These are phyloP conservation scores for Agonopterix subpropinquella DNA, from an alignment of 2,888 invertebrate genomes.

Conservation along the genomic window DNA sequence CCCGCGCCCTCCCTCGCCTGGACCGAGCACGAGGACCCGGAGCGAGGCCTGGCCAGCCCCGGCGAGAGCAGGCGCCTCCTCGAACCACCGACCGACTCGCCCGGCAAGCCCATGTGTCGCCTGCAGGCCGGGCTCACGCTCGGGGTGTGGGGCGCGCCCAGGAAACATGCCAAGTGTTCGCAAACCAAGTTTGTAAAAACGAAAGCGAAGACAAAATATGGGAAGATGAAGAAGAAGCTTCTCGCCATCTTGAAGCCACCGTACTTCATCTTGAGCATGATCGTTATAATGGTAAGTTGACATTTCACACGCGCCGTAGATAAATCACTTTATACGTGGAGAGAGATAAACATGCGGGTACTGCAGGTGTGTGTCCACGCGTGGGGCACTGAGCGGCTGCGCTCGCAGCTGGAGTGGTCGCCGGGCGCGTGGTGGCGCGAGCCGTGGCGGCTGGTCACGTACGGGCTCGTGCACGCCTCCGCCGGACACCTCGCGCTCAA, in stretches of 20 bases:
- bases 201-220: slow-evolving; percentile 37
- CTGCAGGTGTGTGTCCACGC: slow-evolving; percentile 41
- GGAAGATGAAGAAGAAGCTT: slow-evolving; percentile 48
- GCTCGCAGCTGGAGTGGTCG: slow-evolving; percentile 45
- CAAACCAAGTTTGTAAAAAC: slow-evolving; percentile 17
- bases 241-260: slow-evolving; percentile 48
- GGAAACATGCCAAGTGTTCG: slow-evolving; percentile 41
- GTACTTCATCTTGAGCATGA: slow-evolving; percentile 58
- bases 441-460: slow-evolving; percentile 87
- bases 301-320: too few relatives aligned
- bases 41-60: slow-evolving; percentile 27
- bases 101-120: too few relatives aligned
- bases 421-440: slow-evolving; percentile 73
- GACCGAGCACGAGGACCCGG: slow-evolving; percentile 42
- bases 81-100: slow-evolving; percentile 9
- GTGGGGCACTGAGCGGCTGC: slow-evolving; percentile 28
- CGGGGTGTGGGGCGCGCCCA: slow-evolving; percentile 11
- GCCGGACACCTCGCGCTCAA: slow-evolving; percentile 86
- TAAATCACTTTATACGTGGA: too few relatives aligned
- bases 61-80: slow-evolving; percentile 49
- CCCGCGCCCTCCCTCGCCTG: slow-evolving; percentile 38
- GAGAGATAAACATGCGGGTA: too few relatives aligned
- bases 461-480: slow-evolving; percentile 87
- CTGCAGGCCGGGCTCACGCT: too few relatives aligned
- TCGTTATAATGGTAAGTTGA: slow-evolving; percentile 52